Conservation (phyloP, 2,888 invertebrate species). For the Cerastoderma edule region DNA sequence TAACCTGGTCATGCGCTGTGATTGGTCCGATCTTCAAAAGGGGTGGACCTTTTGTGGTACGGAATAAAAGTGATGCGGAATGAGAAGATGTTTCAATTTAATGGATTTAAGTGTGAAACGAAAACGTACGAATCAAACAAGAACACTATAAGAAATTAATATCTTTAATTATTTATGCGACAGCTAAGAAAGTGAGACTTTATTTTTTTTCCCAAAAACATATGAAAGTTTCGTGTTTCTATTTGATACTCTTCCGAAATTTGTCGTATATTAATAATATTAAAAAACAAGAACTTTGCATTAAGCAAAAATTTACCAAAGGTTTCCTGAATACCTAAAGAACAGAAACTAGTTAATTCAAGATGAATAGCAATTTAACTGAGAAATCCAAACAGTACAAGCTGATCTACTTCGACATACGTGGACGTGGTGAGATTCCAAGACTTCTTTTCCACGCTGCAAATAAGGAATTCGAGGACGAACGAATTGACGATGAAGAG, state of each 20-base stretch:
- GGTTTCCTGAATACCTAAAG: no score
- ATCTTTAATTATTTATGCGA: no score
- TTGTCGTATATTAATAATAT: no score
- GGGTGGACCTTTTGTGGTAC: neutral
- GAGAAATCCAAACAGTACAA: conserved; percentile 32
- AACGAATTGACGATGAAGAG: conserved; percentile 41
- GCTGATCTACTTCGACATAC: conserved; percentile 51
- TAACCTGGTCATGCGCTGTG: neutral
- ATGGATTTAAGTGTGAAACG: neutral
- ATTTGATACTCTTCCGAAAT: no score
- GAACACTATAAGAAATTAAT: no score
- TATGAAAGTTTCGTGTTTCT: no score
- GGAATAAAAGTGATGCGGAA: conserved; percentile 24
- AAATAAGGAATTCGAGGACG: conserved; percentile 45
- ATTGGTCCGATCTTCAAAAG: conserved; percentile 8
- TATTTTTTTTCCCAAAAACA: no score
- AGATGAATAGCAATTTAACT: neutral
- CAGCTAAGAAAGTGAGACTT: no score
- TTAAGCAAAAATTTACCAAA: no score
- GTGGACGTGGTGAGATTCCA: conserved; percentile 55
- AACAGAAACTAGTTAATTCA: neutral
- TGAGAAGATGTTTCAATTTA: conserved; percentile 5
- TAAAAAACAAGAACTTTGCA: no score
- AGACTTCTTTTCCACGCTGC: conserved; percentile 53
- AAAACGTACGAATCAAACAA: no score